Evolutionary conservation across 2,888 invertebrate genomes (phyloP).

Genomic region (Gymnoscelis rufifasciata): DNA sequence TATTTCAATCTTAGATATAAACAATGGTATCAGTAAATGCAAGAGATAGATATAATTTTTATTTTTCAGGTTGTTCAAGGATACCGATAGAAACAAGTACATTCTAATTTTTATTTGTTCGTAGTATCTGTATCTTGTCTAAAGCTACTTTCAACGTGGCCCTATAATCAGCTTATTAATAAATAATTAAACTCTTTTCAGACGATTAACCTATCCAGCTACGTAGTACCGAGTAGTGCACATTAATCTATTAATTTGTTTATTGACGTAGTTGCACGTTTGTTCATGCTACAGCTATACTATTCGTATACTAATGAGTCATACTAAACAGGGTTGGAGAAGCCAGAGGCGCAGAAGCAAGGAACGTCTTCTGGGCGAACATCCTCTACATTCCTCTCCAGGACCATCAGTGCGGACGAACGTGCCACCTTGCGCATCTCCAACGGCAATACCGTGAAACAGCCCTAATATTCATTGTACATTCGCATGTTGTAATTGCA

Average conservation of each 20-base stretch:
- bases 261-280: neutral
- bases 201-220: conserved; percentile 2
- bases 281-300: neutral
- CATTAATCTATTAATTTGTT: neutral
- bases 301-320: conserved; percentile 39
- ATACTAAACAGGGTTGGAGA: conserved; percentile 69
- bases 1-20: too few species aligned
- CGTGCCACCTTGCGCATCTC: conserved; percentile 53
- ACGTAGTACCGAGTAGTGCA: too few species aligned
- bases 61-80: conserved; percentile 70
- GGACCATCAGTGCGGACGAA: conserved; percentile 66
- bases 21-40: too few species aligned
- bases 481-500: conserved; percentile 10
- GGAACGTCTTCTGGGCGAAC: conserved; percentile 60
- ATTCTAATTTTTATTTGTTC: conserved; percentile 44
- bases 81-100: conserved; percentile 69
- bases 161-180: conserved; percentile 26
- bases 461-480: conserved; percentile 31
- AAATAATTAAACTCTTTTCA: neutral
- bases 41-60: conserved; percentile 32
- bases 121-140: conserved; percentile 25
- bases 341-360: conserved; percentile 61
- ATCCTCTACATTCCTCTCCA: conserved; percentile 66
- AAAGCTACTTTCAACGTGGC: conserved; percentile 54
- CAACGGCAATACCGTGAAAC: conserved; percentile 50